phyloP scores from a whole-genome alignment of 2,888 invertebrate species.

The Caenorhabditis virilis region DNA sequence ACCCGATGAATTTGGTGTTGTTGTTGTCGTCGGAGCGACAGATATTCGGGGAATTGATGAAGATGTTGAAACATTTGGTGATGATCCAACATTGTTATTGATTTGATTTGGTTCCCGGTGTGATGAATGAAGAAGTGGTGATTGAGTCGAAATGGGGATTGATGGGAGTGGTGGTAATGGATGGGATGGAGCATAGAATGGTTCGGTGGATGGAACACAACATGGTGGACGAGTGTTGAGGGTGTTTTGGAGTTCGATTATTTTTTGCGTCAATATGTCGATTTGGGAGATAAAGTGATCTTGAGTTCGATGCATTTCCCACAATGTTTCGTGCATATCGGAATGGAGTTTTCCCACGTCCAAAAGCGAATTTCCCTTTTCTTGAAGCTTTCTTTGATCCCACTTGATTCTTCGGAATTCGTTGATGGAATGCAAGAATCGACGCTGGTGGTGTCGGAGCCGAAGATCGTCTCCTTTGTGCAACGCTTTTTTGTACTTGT shows the following conservation, averaged over 20 bases:
- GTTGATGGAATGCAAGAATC: constrained; percentile 66
- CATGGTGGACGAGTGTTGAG: constrained; percentile 27
- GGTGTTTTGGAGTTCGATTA: constrained; percentile 59
- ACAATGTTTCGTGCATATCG: constrained; percentile 68
- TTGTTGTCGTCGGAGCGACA: constrained; percentile 29
- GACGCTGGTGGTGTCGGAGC: constrained; percentile 66
- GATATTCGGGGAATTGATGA: constrained; percentile 39
- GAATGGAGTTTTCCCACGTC: constrained; percentile 87
- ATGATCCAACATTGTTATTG: background rate
- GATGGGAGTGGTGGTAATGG: constrained; percentile 1
- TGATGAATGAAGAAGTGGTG: constrained; percentile 29
- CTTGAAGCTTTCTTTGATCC: constrained; percentile 68
- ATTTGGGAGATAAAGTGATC: constrained; percentile 66
- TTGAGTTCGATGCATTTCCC: constrained; percentile 67
- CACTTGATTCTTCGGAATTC: constrained; percentile 92
- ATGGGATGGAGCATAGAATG: constrained; percentile 10
- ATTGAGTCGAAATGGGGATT: constrained; percentile 12
- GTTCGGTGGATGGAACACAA: constrained; percentile 13
- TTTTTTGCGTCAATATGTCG: constrained; percentile 65
- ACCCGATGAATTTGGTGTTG: constrained; percentile 10
- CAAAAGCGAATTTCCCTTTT: constrained; percentile 91
- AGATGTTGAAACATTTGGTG: background rate
- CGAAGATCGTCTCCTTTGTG: constrained; percentile 67
- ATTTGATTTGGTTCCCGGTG: constrained; percentile 44
- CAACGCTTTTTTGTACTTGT: constrained; percentile 63